Base-by-base conservation (phyloP, 2,797 vertebrate species). In the Gallinago stenura region DNA sequence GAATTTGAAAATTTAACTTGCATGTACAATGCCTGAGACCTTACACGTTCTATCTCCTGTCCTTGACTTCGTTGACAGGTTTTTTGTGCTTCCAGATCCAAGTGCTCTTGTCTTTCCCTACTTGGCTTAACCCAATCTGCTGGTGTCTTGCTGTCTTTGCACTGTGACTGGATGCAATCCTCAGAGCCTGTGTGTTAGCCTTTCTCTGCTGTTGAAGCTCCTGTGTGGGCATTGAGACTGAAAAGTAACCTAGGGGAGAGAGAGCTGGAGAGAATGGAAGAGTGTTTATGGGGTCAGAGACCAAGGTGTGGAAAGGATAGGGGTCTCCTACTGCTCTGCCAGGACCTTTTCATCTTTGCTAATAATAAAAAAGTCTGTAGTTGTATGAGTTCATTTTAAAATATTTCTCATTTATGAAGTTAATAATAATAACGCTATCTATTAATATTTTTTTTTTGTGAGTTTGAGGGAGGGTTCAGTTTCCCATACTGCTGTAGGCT, bases 21-120 rank as follows among this genome's bases (percentile, higher is more conserved):
- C 28, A 6, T 2, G 9, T 45, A 2, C 1, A 13, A 8, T 35
- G 43, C 13, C 26, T 4, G 15, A 45, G 73, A 41, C 22, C 3
- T 39, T 37, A 20, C 3, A 6, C 7, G 15, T 10, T 3, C 9
- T 1, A 0, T 64, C 7, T 83, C 30, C 1, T 51, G 65, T 35
- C 50, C 48, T 56, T 68, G 46, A 35, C 12, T 58, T 5, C 56
- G 46, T 2, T 0, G 12, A 46, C 7, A 33, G 50, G 50, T 26
- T 68, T 68, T 70, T 41, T 84, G 48, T 75, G 22, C 31, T 53
- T 89, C 33, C 37, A 65, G 39, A 9, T 8, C 14, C 24, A 17
- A 79, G 26, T 30, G 30, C 7, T 65, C 41, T 22, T 24, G 41
- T 57, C 12, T 82, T 89, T 89, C 75, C 48, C 64, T 16, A 2